Evolutionary conservation across 2,797 vertebrate species (phyloP).

Genomic region (Decapterus maruadsi): DNA sequence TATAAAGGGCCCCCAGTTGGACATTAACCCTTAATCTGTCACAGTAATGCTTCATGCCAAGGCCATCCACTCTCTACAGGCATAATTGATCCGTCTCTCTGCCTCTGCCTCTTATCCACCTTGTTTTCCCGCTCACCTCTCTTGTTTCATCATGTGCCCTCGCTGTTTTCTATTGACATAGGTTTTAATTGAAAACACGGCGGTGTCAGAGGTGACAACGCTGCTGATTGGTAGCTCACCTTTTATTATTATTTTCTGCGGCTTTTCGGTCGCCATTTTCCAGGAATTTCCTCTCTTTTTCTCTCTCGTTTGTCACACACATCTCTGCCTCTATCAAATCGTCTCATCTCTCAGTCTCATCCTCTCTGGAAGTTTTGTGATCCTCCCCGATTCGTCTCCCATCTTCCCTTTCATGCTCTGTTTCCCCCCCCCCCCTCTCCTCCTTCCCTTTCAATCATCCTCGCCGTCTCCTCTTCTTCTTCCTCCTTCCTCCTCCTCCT

Average conservation of each 20-base stretch:
- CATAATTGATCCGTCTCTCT: constrained; percentile 6
- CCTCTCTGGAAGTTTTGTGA: constrained; percentile 6
- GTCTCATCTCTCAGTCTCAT: background rate
- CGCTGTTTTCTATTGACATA: constrained; percentile 1
- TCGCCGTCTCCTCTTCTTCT: background rate
- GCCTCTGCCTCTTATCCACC: background rate
- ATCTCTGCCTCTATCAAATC: background rate
- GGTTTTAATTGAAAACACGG: constrained; percentile 23
- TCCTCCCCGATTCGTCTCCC: constrained; percentile 31
- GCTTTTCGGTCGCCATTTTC: constrained; percentile 11
- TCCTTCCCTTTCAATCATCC: constrained; percentile 28
- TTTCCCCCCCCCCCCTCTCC: too few relatives aligned
- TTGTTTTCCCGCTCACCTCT: background rate
- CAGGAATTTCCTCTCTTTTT: background rate
- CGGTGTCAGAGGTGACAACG: constrained; percentile 10
- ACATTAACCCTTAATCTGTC: constrained; percentile 61
- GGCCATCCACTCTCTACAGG: constrained; percentile 7
- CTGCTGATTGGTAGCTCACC: constrained; percentile 26
- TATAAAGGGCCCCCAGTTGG: background rate
- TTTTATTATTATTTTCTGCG: background rate
- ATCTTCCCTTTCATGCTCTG: background rate
- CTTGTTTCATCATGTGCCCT: background rate
- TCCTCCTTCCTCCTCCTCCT: background rate
- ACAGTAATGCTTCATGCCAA: constrained; percentile 48
- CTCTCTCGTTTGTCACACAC: background rate